phyloP scores from a whole-genome alignment of 2,113 vertebrate species.

The Mionectes macconnelli region DNA sequence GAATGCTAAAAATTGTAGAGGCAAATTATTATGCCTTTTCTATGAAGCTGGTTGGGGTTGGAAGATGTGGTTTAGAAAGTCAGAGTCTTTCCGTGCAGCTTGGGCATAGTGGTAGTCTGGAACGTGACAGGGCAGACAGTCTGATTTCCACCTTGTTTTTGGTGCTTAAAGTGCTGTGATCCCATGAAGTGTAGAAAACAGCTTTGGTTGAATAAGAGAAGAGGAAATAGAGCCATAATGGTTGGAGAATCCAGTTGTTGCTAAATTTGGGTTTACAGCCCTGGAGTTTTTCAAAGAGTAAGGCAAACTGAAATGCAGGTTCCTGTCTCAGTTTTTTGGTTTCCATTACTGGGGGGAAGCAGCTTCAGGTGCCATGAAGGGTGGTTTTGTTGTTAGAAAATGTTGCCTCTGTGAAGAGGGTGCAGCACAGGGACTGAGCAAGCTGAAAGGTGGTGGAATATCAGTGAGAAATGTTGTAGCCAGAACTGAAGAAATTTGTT shows the following conservation, averaged over 20 bases:
- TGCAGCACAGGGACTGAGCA: neutral
- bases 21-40: neutral
- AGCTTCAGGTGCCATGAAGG: neutral
- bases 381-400: constrained; percentile 39
- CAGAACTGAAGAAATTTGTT: neutral
- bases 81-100: neutral
- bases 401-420: neutral
- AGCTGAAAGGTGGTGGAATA: neutral
- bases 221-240: neutral
- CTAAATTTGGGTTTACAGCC: neutral
- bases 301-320: neutral
- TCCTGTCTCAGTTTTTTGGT: neutral
- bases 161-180: neutral
- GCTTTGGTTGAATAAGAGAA: neutral
- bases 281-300: neutral
- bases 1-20: neutral
- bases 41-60: neutral
- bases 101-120: neutral
- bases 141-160: neutral
- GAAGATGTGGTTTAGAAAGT: constrained; percentile 10
- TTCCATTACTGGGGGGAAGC: neutral
- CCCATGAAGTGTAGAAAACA: neutral
- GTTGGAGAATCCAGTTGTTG: neutral
- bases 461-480: neutral
- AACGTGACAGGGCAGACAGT: neutral